These are phyloP conservation scores for Palaemon carinicauda DNA, from an alignment of 1,140 invertebrate species.

Conservation along the genomic window DNA sequence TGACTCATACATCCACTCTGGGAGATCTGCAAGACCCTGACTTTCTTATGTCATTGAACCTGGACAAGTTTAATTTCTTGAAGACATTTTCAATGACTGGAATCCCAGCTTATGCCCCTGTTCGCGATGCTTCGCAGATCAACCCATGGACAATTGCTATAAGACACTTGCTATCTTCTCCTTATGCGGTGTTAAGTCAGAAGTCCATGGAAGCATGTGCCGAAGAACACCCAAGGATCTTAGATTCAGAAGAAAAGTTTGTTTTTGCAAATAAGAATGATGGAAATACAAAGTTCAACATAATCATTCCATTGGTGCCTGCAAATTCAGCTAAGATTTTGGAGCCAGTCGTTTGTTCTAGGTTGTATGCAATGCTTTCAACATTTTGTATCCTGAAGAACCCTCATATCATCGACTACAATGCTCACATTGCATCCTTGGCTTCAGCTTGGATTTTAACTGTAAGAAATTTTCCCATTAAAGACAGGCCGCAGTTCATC, in stretches of 20 bases:
- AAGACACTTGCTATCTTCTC: constrained; percentile 3
- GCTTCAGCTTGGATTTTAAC: constrained; percentile 34
- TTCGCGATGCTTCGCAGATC: constrained; percentile 13
- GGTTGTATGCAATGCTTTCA: constrained; percentile 26
- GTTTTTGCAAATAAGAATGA: constrained; percentile 13
- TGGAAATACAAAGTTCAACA: constrained; percentile 16
- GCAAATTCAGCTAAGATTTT: not conserved
- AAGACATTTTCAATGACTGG: constrained; percentile 37
- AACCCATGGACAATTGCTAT: constrained; percentile 47
- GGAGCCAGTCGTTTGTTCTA: constrained; percentile 18
- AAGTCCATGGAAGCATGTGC: constrained; percentile 2
- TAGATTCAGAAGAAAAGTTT: too few relatives aligned
- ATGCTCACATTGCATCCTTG: constrained; percentile 38
- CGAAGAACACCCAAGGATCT: not conserved
- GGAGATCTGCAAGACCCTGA: constrained; percentile 30
- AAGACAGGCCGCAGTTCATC: constrained; percentile 15
- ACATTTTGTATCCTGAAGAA: constrained; percentile 51
- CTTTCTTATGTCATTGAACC: not conserved
- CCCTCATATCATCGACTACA: constrained; percentile 41
- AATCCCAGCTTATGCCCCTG: constrained; percentile 37
- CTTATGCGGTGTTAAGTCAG: constrained; percentile 39
- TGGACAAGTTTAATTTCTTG: constrained; percentile 42
- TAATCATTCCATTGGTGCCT: constrained; percentile 37
- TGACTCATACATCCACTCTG: constrained; percentile 22
- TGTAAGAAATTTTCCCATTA: constrained; percentile 3